These are phyloP conservation scores for Macrophya alboannulata DNA, from an alignment of 2,888 invertebrate species.

Conservation along the genomic window DNA sequence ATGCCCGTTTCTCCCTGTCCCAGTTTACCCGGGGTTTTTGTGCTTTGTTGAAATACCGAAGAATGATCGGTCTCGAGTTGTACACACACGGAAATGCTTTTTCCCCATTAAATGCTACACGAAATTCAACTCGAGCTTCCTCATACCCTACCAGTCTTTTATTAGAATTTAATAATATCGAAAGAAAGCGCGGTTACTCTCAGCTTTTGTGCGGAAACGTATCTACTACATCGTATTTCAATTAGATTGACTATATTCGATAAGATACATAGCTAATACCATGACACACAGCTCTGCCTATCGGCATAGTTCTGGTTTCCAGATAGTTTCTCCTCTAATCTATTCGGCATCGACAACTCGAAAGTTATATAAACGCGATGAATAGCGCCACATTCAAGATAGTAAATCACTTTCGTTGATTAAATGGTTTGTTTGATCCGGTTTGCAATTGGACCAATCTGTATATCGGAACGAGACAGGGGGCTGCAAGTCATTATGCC, in stretches of 20 bases:
- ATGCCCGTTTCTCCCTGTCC: conserved; percentile 21
- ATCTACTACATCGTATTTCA: conserved; percentile 44
- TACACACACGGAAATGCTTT: conserved; percentile 23
- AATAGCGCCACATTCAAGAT: conserved; percentile 52
- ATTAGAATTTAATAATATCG: conserved; percentile 20
- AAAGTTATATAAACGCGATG: conserved; percentile 38
- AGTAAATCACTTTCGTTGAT: conserved; percentile 72
- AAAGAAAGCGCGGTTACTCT: not conserved
- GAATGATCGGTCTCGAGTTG: not conserved
- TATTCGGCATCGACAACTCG: conserved; percentile 45
- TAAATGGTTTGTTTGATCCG: conserved; percentile 70
- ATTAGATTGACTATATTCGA: conserved; percentile 44
- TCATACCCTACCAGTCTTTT: conserved; percentile 17
- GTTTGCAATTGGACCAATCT: conserved; percentile 71
- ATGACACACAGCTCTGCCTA: not conserved
- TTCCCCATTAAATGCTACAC: conserved; percentile 39
- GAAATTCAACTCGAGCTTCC: conserved; percentile 34
- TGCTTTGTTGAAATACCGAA: not conserved
- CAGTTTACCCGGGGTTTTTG: conserved; percentile 11
- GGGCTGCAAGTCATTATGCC: conserved; percentile 56
- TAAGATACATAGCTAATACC: conserved; percentile 47
- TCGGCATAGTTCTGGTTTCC: not conserved
- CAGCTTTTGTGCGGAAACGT: conserved; percentile 2
- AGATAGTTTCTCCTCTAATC: conserved; percentile 43
- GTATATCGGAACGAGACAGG: conserved; percentile 63